Base-by-base conservation (phyloP, 2,888 invertebrate species). In the Cataglyphis cursor region DNA sequence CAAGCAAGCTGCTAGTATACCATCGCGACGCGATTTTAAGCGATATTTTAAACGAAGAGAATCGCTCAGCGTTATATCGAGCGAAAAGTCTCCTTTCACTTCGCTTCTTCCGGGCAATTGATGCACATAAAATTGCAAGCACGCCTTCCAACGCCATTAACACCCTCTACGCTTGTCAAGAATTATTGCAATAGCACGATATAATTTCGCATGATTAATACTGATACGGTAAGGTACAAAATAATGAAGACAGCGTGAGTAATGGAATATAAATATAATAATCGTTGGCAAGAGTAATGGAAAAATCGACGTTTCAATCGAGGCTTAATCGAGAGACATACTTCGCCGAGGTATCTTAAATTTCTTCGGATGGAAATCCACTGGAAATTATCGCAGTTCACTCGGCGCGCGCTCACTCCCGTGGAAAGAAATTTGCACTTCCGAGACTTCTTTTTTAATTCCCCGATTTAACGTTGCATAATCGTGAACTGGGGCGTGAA, bases 401-500 rank as follows among this genome's bases (percentile, higher is more conserved):
- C 62, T 51, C 81, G 38, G 61, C 44, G 59, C 73, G 81, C 74
- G 81, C 48, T 72, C 75, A 81, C 51, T 74, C 38, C 75, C 75
- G 74, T 54, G 81, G 81, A 81, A 81, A 81, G 74, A 81, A 81
- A 81, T 78, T 84, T 72, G 78, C 80, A 59, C 48, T 66, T 62
- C 70, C 81, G 64, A 64, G 59, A 54, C 48, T 81, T 64, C 82
- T 81, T 82, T 82, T 87, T 86, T 86, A 76, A 85, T 89, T 89
- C 57, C 62, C 76, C 82, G 84, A 76, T 85, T 74, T 82, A 82
- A 84, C 85, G 74, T 87, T 81, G 85, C 83, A 87, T 85, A 84
- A 88, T 87, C 85, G 81, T 61, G 74, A 88, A 88, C 44, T 87
- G 78, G 84, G 75, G 84, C 85, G 73, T 74, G 80, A 87, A 76